Conservation (phyloP, 1,140 invertebrate genomes). For the Drosophila sulfurigaster region DNA sequence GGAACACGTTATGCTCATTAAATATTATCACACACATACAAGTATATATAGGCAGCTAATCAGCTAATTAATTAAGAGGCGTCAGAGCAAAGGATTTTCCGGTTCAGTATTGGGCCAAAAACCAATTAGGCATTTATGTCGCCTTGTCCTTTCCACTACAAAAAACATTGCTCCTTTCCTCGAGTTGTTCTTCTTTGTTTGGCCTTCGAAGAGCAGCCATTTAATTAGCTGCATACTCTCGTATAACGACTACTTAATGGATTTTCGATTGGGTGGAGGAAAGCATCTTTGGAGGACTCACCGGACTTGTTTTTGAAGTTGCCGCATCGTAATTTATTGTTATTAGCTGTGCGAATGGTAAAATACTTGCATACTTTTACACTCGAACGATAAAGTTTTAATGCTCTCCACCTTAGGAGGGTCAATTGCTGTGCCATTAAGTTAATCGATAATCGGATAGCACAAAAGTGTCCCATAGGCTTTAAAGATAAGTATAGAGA, state of each 20-base stretch:
- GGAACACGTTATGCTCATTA: constrained; percentile 43
- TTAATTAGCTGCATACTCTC: constrained; percentile 30
- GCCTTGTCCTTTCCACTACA: too few species aligned
- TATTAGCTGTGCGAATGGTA: constrained; percentile 22
- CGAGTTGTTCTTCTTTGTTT: neutral
- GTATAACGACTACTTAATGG: constrained; percentile 33
- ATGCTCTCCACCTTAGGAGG: constrained; percentile 23
- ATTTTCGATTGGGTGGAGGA: neutral
- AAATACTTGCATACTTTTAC: constrained; percentile 18
- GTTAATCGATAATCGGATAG: constrained; percentile 31
- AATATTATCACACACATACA: constrained; percentile 12
- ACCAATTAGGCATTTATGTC: constrained; percentile 35
- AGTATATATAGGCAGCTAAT: constrained; percentile 1
- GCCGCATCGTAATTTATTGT: constrained; percentile 34
- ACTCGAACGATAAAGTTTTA: constrained; percentile 19
- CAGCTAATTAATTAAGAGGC: constrained; percentile 39
- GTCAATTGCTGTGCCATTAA: constrained; percentile 29
- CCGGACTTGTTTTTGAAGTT: neutral
- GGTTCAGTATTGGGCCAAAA: constrained; percentile 29
- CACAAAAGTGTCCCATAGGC: constrained; percentile 3
- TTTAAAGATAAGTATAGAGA: constrained; percentile 8
- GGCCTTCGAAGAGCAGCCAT: constrained; percentile 5
- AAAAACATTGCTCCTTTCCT: neutral
- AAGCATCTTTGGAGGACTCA: neutral
- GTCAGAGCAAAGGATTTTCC: constrained; percentile 22